phyloP scores from a whole-genome alignment of 2,797 vertebrate genomes.

The Philypnodon macrostomus region DNA sequence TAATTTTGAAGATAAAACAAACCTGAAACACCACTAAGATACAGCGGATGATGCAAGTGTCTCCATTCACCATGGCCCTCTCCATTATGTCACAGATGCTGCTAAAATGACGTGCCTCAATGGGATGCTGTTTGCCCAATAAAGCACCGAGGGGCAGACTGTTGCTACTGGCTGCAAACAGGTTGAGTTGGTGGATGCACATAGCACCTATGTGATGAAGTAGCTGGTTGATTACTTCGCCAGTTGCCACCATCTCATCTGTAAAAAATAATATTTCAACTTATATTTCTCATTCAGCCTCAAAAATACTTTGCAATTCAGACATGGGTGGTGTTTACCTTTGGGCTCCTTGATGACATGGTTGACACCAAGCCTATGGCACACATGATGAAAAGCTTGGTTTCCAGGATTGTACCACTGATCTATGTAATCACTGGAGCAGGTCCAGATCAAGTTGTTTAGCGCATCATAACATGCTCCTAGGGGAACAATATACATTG shows the following conservation, averaged over 20 bases:
- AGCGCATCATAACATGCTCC: conserved; percentile 94
- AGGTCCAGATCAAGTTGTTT: conserved; percentile 98
- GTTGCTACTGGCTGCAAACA: conserved; percentile 89
- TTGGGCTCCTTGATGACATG: conserved; percentile 91
- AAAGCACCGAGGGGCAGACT: conserved; percentile 86
- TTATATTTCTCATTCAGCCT: neutral
- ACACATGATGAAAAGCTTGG: conserved; percentile 98
- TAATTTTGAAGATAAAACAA: conserved; percentile 8
- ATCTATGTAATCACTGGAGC: conserved; percentile 97
- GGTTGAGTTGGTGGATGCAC: conserved; percentile 98
- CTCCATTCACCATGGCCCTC: conserved; percentile 96
- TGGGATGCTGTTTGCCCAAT: conserved; percentile 93
- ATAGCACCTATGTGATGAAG: conserved; percentile 98
- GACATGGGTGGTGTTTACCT: conserved; percentile 72
- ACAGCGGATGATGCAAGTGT: conserved; percentile 95
- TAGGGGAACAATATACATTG: conserved; percentile 49
- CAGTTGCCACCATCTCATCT: conserved; percentile 91
- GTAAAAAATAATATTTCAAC: conserved; percentile 15
- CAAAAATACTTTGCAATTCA: neutral
- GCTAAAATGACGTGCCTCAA: conserved; percentile 93
- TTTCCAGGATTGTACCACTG: conserved; percentile 99
- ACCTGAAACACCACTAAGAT: conserved; percentile 98
- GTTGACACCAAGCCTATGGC: conserved; percentile 93
- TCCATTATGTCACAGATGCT: conserved; percentile 99
- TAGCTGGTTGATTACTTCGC: conserved; percentile 95